Evolutionary conservation across 92 coral and sea anemone genomes (phyloP).

Genomic region (Epizoanthus scotinus): DNA sequence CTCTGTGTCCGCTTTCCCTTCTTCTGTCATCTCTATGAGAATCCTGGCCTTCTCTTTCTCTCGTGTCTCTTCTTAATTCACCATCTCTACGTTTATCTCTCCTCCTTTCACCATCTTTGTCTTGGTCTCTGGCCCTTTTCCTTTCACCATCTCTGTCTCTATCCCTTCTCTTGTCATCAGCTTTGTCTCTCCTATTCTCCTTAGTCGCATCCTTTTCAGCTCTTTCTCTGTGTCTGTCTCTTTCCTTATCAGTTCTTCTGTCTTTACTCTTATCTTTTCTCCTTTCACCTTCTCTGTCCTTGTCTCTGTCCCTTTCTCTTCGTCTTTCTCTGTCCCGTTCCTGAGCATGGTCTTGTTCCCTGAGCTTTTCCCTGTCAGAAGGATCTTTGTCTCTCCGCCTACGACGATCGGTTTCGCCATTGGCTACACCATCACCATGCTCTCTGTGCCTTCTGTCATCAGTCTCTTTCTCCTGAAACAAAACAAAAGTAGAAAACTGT

Average conservation of each 20-base stretch:
- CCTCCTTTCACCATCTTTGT: slow-evolving; percentile 32
- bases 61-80: slow-evolving; percentile 12
- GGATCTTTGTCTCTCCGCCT: slow-evolving; percentile 17
- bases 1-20: slow-evolving; percentile 46
- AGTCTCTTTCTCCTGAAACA: slow-evolving; percentile 56
- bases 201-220: slow-evolving; percentile 12
- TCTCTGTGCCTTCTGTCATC: slow-evolving; percentile 57
- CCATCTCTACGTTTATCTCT: slow-evolving; percentile 37
- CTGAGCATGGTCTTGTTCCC: slow-evolving; percentile 40
- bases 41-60: background rate
- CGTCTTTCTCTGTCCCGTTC: slow-evolving; percentile 56
- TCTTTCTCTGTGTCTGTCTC: slow-evolving; percentile 30
- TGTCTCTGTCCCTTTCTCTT: slow-evolving; percentile 55
- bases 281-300: slow-evolving; percentile 21
- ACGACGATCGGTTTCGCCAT: slow-evolving; percentile 51
- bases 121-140: slow-evolving; percentile 35
- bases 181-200: slow-evolving; percentile 22
- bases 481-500: no score
- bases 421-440: slow-evolving; percentile 41
- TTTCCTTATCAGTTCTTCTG: slow-evolving; percentile 26
- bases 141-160: slow-evolving; percentile 58
- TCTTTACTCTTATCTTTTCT: slow-evolving; percentile 24
- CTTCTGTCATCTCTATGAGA: slow-evolving; percentile 29
- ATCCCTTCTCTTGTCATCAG: slow-evolving; percentile 14
- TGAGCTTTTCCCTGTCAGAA: slow-evolving; percentile 26